Base-by-base conservation (phyloP, 1,140 invertebrate species). In the Aphidius ervi region DNA sequence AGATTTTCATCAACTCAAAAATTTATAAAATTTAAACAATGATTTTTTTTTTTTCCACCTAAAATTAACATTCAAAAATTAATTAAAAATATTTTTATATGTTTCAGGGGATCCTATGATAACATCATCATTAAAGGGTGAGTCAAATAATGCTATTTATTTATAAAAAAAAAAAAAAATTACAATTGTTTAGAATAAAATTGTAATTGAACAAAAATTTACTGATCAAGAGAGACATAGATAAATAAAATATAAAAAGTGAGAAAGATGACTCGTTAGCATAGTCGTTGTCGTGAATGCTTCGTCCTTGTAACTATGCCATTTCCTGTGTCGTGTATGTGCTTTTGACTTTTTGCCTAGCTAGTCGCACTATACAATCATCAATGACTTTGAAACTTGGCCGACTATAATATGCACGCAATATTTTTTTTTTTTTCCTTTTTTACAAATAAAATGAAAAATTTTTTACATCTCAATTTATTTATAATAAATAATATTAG, bases 101-200 rank as follows among this genome's bases (percentile, higher is more conserved):
- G 78, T 80, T 79, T 75, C 77, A 80, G 78, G 78, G 78, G 78
- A 80, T 58, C 78, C 78, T 69, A 80, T 80, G 78, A 80, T 80
- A 78, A 80, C 78, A 76, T 80, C 78, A 70, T 80, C 78, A 68
- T 74, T 80, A 60, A 80, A 80, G 77, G 77, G 78, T 80, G 78
- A 80, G 78, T 80, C 68, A 74, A 65, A 54, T 16, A 43, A 54
- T 54, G 4, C 1, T 31, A 31, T 31, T 31, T 31, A 16, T 16
- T 16, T 16, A 16, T 16, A 0, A 16, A 16, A 16, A 16, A 0
- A 16, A 16, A 16, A 16, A 16, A n/a, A n/a, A n/a, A n/a, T n/a
- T 31, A 31, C 4, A 3, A 31, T 31, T 31, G 4, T 31, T 31
- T 31, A 3, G 2, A 31, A 31, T 31, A 31, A 31, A 31, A 16